These are phyloP conservation scores for Aphodius granarius DNA, from an alignment of 2,888 invertebrate genomes.

Conservation along the genomic window DNA sequence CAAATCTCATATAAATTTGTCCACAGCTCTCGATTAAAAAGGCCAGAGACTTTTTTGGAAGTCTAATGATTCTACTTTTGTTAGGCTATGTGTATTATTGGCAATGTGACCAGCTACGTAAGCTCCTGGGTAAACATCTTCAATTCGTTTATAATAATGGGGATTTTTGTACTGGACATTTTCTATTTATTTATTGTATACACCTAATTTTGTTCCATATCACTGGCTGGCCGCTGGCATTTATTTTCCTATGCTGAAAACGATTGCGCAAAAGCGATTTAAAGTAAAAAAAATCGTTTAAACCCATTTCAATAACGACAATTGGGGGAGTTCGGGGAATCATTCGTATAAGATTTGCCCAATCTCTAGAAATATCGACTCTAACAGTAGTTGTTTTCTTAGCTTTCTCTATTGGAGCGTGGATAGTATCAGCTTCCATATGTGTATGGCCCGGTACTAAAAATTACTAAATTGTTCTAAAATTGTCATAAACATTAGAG, in stretches of 20 bases:
- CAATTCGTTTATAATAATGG: conserved; percentile 21
- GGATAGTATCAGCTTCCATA: conserved; percentile 16
- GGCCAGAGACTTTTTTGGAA: not conserved
- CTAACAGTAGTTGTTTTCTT: conserved; percentile 16
- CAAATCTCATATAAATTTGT: conserved; percentile 1
- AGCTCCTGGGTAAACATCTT: conserved; percentile 28
- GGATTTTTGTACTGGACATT: conserved; percentile 28
- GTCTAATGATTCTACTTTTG: not conserved
- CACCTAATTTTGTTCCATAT: not conserved
- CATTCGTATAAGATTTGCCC: no score
- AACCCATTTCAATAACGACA: no score
- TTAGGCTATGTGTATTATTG: conserved; percentile 5
- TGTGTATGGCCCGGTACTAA: conserved; percentile 20
- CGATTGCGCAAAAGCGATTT: not conserved
- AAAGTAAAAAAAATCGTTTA: no score
- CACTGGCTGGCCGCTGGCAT: conserved; percentile 5
- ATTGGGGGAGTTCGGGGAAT: no score
- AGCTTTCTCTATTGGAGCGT: conserved; percentile 24
- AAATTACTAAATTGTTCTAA: conserved; percentile 34
- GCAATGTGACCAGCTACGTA: conserved; percentile 10
- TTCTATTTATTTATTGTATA: conserved; percentile 4
- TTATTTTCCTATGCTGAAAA: conserved; percentile 8
- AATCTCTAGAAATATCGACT: no score
- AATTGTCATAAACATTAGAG: conserved; percentile 30
- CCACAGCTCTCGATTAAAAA: not conserved